Evolutionary conservation across 2,797 vertebrate species (phyloP), one percentile per base, ranked within the genome.

Genomic region (Malacoraja senta): DNA sequence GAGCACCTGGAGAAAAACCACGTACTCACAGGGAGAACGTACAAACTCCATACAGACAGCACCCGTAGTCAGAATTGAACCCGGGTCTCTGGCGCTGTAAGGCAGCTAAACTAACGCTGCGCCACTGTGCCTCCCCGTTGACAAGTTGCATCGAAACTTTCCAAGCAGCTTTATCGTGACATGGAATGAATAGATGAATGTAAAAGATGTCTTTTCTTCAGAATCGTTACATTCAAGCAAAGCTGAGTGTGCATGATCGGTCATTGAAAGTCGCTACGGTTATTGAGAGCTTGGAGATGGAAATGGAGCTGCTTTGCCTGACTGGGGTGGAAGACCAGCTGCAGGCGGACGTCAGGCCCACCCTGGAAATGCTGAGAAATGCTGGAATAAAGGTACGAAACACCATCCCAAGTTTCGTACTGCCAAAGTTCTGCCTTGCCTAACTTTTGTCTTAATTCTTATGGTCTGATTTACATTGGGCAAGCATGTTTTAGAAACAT

Each of bases 221-320:
- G 99, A 98, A 98, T 0, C 97, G 98, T 63, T 99, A 99, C 0
- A 95, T 98, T 93, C 99, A 99, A 96, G 99, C 99, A 24, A 99
- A 99, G 96, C 96, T 99, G 78, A 99, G 99, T 0, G 99, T 99
- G 90, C 98, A 99, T 0, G 99, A 99, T 95, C 98, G 99, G 92
- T 99, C 99, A 0, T 96, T 99, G 95, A 99, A 99, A 94, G 98
- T 99, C 63, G 98, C 98, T 94, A 99, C 98, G 0, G 99, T 99
- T 93, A 99, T 99, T 0, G 99, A 99, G 96, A 99, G 98, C 94
- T 96, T 99, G 94, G 99, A 99, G 95, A 99, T 99, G 98, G 98
- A 99, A 96, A 98, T 99, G 99, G 99, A 99, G 96, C 95, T 99
- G 94, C 96, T 99, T 93, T 99, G 98, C 93, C 96, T 99, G 94